These are phyloP conservation scores for Rhabdornis inornatus DNA, from an alignment of 2,113 vertebrate species.

Conservation along the genomic window DNA sequence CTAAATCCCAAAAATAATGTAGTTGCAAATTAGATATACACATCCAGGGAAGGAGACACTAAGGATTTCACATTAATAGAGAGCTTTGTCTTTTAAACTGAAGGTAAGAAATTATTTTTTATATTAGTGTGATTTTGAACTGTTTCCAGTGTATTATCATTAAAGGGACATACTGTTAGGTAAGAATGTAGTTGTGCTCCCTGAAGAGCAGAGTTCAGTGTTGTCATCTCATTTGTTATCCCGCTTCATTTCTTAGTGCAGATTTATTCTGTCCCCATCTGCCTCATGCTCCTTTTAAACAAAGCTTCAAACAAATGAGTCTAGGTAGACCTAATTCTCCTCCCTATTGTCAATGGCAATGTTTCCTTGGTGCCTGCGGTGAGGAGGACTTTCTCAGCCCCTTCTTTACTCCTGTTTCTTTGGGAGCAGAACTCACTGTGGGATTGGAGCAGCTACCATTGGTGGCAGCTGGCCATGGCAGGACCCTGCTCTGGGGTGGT, in stretches of 20 bases:
- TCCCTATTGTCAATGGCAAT: background rate
- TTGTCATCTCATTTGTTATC: background rate
- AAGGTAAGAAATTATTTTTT: background rate
- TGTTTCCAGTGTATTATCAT: background rate
- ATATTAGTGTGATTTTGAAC: background rate
- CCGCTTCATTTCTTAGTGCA: background rate
- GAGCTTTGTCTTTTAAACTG: background rate
- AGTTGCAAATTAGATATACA: background rate
- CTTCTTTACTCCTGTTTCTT: background rate
- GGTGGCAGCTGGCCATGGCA: fast-evolving
- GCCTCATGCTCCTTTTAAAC: fast-evolving
- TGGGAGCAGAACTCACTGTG: fast-evolving
- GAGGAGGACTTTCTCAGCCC: background rate
- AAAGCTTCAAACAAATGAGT: background rate
- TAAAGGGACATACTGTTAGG: background rate
- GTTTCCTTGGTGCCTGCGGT: fast-evolving
- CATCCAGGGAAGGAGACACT: background rate
- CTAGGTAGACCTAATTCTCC: background rate
- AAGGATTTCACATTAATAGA: background rate
- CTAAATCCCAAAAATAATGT: background rate
- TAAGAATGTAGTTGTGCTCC: background rate
- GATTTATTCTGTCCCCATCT: background rate
- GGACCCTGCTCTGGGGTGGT: background rate
- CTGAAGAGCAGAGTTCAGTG: background rate
- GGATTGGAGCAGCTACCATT: background rate